phyloP scores from a whole-genome alignment of 2,113 vertebrate species.

The Melanerpes formicivorus region DNA sequence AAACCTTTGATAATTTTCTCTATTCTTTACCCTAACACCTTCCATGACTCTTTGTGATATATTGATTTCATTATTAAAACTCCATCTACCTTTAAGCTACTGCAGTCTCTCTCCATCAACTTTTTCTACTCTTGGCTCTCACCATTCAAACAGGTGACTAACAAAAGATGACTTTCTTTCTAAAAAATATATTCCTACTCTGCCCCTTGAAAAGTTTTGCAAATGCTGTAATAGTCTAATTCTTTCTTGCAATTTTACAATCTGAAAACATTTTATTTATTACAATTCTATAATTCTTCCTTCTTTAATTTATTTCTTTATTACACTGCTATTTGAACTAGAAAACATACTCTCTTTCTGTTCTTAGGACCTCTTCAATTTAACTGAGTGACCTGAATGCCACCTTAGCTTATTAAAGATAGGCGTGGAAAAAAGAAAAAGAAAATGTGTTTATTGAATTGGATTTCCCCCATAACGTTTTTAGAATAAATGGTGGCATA shows the following conservation, averaged over 20 bases:
- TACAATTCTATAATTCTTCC: neutral
- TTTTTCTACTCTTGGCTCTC: neutral
- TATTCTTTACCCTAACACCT: neutral
- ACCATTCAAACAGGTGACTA: neutral
- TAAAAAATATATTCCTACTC: neutral
- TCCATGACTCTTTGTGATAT: neutral
- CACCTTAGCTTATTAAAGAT: neutral
- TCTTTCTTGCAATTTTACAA: neutral
- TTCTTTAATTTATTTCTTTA: neutral
- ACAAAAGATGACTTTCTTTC: neutral
- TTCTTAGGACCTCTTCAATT: neutral
- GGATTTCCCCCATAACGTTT: neutral
- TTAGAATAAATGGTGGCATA: constrained; percentile 18
- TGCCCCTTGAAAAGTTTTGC: neutral
- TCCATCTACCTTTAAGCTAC: neutral
- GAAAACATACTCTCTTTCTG: neutral
- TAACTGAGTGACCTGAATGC: neutral
- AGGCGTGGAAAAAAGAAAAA: neutral
- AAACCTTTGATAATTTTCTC: neutral
- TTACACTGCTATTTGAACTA: neutral
- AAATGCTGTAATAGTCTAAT: neutral
- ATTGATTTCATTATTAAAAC: neutral
- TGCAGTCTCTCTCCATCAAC: neutral
- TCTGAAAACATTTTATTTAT: neutral
- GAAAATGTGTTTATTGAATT: neutral